Evolutionary conservation across 2,888 invertebrate species (phyloP).

Genomic region (Torymus auratus): DNA sequence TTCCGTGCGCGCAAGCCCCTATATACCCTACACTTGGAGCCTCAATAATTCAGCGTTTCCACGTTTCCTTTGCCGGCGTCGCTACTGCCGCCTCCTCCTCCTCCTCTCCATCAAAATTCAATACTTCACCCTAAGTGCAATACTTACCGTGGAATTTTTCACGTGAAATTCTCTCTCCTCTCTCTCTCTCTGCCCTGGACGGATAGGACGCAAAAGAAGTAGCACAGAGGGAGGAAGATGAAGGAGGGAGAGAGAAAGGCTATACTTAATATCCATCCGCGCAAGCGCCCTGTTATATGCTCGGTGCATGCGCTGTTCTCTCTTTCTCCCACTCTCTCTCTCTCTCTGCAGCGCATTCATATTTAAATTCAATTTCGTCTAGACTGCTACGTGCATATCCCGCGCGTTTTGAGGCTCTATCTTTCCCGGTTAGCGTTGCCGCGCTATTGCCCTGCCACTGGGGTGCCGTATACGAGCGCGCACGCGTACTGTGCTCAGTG

Average conservation of each 20-base stretch:
- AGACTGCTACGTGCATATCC: slow-evolving; percentile 54
- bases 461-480: no score
- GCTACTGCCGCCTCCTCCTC: no score
- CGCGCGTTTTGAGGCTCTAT: slow-evolving; percentile 20
- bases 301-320: slow-evolving; percentile 44
- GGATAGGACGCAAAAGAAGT: background rate
- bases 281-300: slow-evolving; percentile 51
- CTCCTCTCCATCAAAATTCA: slow-evolving; percentile 12
- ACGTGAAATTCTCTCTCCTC: slow-evolving; percentile 43
- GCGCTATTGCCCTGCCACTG: no score
- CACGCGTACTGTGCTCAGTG: background rate
- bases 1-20: no score
- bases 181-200: background rate
- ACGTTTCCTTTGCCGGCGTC: no score
- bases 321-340: no score
- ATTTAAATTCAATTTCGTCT: slow-evolving; percentile 70
- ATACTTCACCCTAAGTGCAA: slow-evolving; percentile 22
- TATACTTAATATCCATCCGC: slow-evolving; percentile 54
- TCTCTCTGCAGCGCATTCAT: slow-evolving; percentile 63
- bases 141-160: slow-evolving; percentile 30
- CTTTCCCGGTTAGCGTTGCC: slow-evolving; percentile 4
- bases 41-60: no score
- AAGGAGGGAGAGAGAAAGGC: slow-evolving; percentile 10
- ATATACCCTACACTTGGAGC: no score
- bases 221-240: background rate